Conservation (phyloP, 2,797 vertebrate genomes). For the Anguilla anguilla region DNA sequence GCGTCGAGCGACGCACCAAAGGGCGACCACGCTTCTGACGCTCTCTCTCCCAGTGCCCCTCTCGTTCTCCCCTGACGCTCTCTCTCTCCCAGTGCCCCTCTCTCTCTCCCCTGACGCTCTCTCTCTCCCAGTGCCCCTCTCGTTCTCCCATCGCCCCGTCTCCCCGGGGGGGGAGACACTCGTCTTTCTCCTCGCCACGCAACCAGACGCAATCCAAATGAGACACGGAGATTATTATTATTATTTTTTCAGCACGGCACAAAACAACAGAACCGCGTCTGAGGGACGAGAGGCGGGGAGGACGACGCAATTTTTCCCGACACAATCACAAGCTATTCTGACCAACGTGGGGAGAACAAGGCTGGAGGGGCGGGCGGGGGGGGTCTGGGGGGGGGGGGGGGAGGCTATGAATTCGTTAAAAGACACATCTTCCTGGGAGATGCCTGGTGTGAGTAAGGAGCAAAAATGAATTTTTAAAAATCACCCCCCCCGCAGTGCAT, state of each 20-base stretch:
- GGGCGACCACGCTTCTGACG: neutral
- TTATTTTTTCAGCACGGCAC: neutral
- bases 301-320: neutral
- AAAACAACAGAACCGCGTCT: neutral
- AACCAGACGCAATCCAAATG: slow-evolving; percentile 2
- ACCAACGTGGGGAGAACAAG: neutral
- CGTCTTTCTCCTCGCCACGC: neutral
- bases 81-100: neutral
- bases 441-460: neutral
- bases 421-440: neutral
- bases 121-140: neutral
- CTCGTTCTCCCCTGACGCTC: neutral
- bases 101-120: too few relatives aligned
- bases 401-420: neutral
- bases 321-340: neutral
- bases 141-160: neutral
- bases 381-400: neutral
- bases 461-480: neutral
- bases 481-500: neutral
- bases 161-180: neutral
- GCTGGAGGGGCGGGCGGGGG: neutral
- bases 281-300: neutral
- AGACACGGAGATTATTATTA: neutral
- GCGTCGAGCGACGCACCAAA: neutral
- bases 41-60: too few relatives aligned